Conservation (phyloP, 1,140 invertebrate genomes). For the Orchestia grillus region DNA sequence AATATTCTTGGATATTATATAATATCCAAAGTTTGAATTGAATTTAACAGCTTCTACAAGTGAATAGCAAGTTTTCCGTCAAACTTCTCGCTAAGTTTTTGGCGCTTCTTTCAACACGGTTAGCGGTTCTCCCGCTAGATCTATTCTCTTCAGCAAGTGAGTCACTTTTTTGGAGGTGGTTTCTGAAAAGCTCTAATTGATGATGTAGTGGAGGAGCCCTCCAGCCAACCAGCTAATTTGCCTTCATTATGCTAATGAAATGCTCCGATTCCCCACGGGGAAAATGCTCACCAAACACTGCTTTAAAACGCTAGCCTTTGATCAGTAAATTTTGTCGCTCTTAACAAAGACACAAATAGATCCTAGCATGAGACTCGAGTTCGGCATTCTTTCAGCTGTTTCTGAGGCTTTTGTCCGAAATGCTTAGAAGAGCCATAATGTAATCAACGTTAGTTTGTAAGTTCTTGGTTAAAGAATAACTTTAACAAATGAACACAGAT, state of each 20-base stretch:
- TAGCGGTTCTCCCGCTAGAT: not conserved
- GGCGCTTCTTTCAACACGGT: not conserved
- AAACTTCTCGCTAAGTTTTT: not conserved
- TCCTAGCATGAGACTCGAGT: not conserved
- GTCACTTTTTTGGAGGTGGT: not conserved
- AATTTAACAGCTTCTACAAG: not conserved
- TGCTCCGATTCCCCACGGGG: constrained; percentile 12
- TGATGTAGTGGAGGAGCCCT: constrained; percentile 33
- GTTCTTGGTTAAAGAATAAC: not conserved
- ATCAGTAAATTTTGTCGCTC: not conserved
- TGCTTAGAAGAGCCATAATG: not conserved
- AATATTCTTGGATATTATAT: not conserved
- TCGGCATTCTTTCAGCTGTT: not conserved
- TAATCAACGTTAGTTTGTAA: not conserved
- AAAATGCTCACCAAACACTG: constrained; percentile 37
- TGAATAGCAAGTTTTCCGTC: not conserved
- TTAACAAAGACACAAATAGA: not conserved
- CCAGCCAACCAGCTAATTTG: constrained; percentile 45
- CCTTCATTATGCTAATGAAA: constrained; percentile 50
- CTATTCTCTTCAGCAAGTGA: not conserved
- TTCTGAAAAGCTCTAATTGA: constrained; percentile 42
- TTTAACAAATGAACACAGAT: not conserved
- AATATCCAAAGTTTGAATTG: not conserved
- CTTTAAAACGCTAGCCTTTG: constrained; percentile 15
- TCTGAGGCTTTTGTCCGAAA: not conserved